Evolutionary conservation across 2,797 vertebrate genomes (phyloP).

Genomic region (Neopelma chrysocephalum): DNA sequence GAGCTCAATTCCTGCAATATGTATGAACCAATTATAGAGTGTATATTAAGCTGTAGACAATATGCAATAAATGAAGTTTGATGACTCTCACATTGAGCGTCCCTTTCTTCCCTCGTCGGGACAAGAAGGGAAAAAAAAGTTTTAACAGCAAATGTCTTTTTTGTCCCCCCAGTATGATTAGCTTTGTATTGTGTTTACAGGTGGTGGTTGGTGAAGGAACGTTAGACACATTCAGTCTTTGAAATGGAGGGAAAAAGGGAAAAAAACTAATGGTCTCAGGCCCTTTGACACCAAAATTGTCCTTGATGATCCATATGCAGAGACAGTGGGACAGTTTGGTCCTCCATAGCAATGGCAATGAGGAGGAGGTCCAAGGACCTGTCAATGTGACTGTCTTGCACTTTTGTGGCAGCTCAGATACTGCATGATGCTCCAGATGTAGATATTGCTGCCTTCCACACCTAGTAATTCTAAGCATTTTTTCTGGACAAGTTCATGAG

Average conservation of each 20-base stretch:
- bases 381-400: too few species aligned
- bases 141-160: background rate
- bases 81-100: too few species aligned
- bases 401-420: background rate
- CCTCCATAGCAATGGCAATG: too few species aligned
- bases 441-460: background rate
- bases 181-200: background rate
- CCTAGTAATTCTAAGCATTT: background rate
- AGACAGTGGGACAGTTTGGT: background rate
- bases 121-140: fast-evolving
- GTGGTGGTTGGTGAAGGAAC: background rate
- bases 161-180: too few species aligned
- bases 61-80: too few species aligned
- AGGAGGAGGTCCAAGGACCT: background rate
- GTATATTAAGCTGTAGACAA: too few species aligned
- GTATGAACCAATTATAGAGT: too few species aligned
- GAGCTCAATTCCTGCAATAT: too few species aligned
- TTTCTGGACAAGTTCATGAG: background rate
- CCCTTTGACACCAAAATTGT: background rate
- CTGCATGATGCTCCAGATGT: background rate
- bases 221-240: background rate
- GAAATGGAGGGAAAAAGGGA: background rate
- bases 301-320: background rate
- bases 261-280: background rate
- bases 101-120: too few species aligned